phyloP scores from a whole-genome alignment of 1,140 invertebrate genomes.

The Thalassaphorura encarpata region DNA sequence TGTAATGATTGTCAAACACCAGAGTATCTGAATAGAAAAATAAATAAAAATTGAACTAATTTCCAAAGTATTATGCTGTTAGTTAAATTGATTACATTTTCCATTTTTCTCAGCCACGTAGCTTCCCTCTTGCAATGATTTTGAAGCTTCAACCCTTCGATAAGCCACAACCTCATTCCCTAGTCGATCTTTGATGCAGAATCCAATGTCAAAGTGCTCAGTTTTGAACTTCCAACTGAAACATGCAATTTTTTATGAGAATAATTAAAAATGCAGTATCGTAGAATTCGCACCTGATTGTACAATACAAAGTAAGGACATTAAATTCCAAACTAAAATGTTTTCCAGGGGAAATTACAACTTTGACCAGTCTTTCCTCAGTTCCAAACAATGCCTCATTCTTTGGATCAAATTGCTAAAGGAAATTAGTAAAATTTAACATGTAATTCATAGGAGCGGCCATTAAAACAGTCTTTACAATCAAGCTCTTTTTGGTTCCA shows the following conservation, averaged over 20 bases:
- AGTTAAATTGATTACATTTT: neutral
- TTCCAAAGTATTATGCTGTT: neutral
- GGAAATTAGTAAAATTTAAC: neutral
- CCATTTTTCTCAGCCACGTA: neutral
- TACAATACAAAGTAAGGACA: neutral
- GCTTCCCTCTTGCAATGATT: neutral
- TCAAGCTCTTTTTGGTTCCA: conserved; percentile 3
- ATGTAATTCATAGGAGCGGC: neutral
- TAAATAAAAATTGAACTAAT: neutral
- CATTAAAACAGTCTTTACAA: neutral
- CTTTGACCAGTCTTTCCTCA: neutral
- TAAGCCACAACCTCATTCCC: neutral
- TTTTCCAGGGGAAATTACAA: neutral
- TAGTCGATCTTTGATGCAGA: conserved; percentile 37
- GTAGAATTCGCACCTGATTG: neutral
- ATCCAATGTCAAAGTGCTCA: conserved; percentile 77
- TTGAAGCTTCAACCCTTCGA: neutral
- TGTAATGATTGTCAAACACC: neutral
- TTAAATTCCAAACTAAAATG: neutral
- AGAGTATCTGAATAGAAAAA: neutral
- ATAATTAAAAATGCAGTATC: neutral
- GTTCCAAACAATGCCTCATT: neutral
- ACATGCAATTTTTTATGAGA: conserved; percentile 10
- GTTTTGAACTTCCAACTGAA: conserved; percentile 79
- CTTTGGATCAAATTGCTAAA: neutral